Conservation (phyloP, 1,140 invertebrate species). For the Pogonognathellus flavescens region DNA sequence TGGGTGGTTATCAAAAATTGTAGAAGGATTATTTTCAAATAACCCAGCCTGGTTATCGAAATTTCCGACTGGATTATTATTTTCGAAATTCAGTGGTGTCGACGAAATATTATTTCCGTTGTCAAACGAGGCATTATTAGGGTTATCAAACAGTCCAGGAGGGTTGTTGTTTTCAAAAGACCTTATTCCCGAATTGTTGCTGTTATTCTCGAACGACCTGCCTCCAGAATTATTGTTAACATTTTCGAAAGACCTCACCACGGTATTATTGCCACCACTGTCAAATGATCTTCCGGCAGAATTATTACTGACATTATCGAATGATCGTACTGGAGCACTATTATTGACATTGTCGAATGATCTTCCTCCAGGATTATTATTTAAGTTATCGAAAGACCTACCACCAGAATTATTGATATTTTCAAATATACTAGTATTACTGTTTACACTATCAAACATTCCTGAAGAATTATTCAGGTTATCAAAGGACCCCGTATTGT, state of each 20-base stretch:
- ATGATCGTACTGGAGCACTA: not conserved
- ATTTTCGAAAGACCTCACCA: no score
- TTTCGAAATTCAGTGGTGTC: not conserved
- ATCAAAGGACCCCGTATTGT: not conserved
- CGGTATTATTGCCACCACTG: no score
- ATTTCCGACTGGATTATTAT: slow-evolving; percentile 9
- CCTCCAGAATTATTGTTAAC: no score
- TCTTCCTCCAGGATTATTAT: not conserved
- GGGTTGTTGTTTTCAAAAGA: slow-evolving; percentile 13
- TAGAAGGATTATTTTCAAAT: slow-evolving; percentile 8
- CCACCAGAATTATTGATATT: slow-evolving; percentile 23
- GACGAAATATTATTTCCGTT: slow-evolving; percentile 10
- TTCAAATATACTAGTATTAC: slow-evolving; percentile 4
- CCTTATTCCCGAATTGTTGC: not conserved
- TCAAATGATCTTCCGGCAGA: no score
- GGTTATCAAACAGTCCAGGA: not conserved
- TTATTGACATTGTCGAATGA: slow-evolving; percentile 13
- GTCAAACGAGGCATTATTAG: slow-evolving; percentile 10
- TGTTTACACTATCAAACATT: not conserved
- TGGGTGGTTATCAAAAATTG: slow-evolving; percentile 28
- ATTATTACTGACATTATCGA: no score
- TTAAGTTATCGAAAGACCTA: not conserved
- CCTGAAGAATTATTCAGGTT: not conserved
- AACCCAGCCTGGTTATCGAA: not conserved
- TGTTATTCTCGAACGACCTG: no score